phyloP scores from a whole-genome alignment of 2,797 vertebrate genomes.

The Selene dorsalis region DNA sequence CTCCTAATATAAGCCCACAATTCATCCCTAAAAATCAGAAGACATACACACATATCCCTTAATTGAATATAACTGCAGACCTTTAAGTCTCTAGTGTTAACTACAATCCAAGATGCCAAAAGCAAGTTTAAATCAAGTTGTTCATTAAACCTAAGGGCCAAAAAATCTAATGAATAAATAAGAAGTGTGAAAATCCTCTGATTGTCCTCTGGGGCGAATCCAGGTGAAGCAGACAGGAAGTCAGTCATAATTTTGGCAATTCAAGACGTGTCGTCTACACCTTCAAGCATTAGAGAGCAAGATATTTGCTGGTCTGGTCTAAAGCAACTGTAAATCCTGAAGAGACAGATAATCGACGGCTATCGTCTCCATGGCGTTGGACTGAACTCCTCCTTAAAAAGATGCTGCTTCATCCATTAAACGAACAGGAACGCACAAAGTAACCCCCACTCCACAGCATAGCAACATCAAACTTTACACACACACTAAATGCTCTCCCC shows the following conservation, averaged over 20 bases:
- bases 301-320: conserved; percentile 39
- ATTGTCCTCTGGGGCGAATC: conserved; percentile 17
- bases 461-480: conserved; percentile 74
- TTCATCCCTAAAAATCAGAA: conserved; percentile 31
- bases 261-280: conserved; percentile 33
- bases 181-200: background rate
- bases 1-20: conserved; percentile 3
- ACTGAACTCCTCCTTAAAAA: conserved; percentile 56
- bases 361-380: conserved; percentile 48
- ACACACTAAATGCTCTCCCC: conserved; percentile 58
- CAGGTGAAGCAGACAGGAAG: conserved; percentile 23
- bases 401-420: conserved; percentile 50
- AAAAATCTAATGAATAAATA: background rate
- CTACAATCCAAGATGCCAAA: conserved; percentile 17
- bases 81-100: conserved; percentile 23
- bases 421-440: conserved; percentile 42
- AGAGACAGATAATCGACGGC: conserved; percentile 42
- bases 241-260: conserved; percentile 39
- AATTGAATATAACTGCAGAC: conserved; percentile 37
- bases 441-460: conserved; percentile 40
- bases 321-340: conserved; percentile 53
- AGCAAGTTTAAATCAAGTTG: conserved; percentile 5
- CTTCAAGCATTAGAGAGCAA: conserved; percentile 34
- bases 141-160: conserved; percentile 4
- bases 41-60: conserved; percentile 12